Conservation (phyloP, 1,140 invertebrate genomes). For the Vanessa atalanta region DNA sequence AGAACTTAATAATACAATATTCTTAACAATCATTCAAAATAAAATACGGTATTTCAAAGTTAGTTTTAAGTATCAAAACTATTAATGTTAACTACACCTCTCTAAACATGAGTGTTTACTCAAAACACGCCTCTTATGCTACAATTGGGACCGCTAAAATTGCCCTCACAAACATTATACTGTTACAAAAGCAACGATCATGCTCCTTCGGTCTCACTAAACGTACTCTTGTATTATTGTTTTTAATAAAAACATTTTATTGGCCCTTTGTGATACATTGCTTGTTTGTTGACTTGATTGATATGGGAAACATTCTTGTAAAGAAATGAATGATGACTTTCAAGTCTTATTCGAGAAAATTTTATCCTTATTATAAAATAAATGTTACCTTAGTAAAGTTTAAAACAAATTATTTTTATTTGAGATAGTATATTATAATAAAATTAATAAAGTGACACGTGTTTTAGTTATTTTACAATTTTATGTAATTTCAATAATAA, state of each 20-base stretch:
- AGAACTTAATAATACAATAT: too few species aligned
- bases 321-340: constrained; percentile 40
- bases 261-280: constrained; percentile 56
- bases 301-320: constrained; percentile 62
- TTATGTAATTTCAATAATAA: neutral
- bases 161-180: constrained; percentile 55
- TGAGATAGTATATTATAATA: too few species aligned
- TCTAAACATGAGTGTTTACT: constrained; percentile 71
- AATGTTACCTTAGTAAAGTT: neutral
- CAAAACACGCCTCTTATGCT: constrained; percentile 66
- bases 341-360: neutral
- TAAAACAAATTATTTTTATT: too few species aligned
- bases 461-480: too few species aligned
- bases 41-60: constrained; percentile 13
- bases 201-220: constrained; percentile 53
- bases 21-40: neutral
- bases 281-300: constrained; percentile 54
- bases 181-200: constrained; percentile 55
- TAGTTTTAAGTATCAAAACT: constrained; percentile 50
- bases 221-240: constrained; percentile 60
- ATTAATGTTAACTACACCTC: constrained; percentile 41
- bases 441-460: too few species aligned
- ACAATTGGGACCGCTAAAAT: constrained; percentile 62
- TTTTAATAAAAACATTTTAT: constrained; percentile 70
- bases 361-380: neutral